These are phyloP conservation scores for Spatulosminthurus flaviceps DNA, from an alignment of 2,888 invertebrate species.

Conservation along the genomic window DNA sequence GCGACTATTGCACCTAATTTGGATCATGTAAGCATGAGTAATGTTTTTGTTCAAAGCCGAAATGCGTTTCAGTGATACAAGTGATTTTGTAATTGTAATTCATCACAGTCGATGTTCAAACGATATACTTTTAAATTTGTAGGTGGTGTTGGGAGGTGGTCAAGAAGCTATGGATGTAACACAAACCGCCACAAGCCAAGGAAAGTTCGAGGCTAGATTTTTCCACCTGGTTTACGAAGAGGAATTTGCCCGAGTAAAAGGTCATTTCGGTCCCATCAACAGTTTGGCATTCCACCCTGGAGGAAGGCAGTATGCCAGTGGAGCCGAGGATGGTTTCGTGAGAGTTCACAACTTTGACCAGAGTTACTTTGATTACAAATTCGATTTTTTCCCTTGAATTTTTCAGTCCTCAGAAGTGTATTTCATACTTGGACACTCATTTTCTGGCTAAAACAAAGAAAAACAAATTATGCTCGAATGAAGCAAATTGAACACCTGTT, in stretches of 20 bases:
- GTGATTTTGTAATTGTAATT: not conserved
- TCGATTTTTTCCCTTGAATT: constrained; percentile 74
- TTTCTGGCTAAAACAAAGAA: too few relatives aligned
- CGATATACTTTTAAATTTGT: constrained; percentile 53
- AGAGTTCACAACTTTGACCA: constrained; percentile 95
- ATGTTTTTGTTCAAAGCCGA: not conserved
- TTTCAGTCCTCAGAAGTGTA: not conserved
- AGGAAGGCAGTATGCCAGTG: constrained; percentile 94
- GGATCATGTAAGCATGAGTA: constrained; percentile 92
- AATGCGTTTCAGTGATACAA: too few relatives aligned
- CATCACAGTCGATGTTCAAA: not conserved
- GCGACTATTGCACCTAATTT: constrained; percentile 97
- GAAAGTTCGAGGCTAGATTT: constrained; percentile 95
- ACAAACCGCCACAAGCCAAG: constrained; percentile 89
- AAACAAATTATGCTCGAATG: too few relatives aligned
- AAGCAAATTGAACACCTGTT: too few relatives aligned
- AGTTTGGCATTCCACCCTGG: constrained; percentile 97
- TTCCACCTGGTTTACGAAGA: constrained; percentile 97
- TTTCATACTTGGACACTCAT: too few relatives aligned
- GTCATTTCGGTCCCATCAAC: constrained; percentile 99
- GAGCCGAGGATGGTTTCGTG: constrained; percentile 99
- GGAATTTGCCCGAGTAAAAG: constrained; percentile 97
- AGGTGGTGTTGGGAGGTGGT: constrained; percentile 95
- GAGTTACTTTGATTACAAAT: constrained; percentile 94
- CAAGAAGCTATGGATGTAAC: constrained; percentile 99